Evolutionary conservation across 2,888 invertebrate species (phyloP), one percentile per base, ranked within the genome.

Genomic region (Neoitamus cyanurus): DNA sequence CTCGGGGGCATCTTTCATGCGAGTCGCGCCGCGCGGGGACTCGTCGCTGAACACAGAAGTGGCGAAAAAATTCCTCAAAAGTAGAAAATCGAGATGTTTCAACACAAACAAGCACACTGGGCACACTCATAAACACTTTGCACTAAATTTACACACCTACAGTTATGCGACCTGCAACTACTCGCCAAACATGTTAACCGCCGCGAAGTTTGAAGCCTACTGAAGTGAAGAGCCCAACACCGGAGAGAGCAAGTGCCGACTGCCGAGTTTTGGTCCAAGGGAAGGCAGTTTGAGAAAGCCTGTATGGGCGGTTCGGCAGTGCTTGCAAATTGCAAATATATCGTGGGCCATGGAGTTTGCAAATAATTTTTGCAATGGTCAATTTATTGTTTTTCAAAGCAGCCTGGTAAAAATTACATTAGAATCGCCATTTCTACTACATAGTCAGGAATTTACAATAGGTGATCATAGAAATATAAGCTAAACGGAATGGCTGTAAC

Each of bases 21-120:
- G 58, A 58, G 42, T n/a, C 25, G 20, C 15, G 15, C 58, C 58
- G 58, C 58, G 15, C 20, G 58, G 58, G 9, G 58, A 58, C 25
- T 25, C 25, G 58, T 58, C 25, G 30, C n/a, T 84, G 84, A 84
- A 84, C 84, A 84, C 84, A 84, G 70, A 78, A 78, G 42, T 77
- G 77, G 78, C 84, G 46, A 75, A 84, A 58, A 58, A 20, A 84
- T 75, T 68, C 72, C 31, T 75, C 68, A 69, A 34, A 69, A 34
- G 15, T 37, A 28, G 37, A 69, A 82, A 82, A 69, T 82, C 37
- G 82, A 69, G 31, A 82, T 34, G 36, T 34, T 69, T 72, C 37
- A 31, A 83, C 83, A 72, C 83, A 46, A 70, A 83, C 83, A 83
- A 68, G 30, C 72, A 37, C 83, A 42, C 70, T 72, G 31, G 30